Evolutionary conservation across 2,797 vertebrate genomes (phyloP).

Genomic region (Argya squamiceps): DNA sequence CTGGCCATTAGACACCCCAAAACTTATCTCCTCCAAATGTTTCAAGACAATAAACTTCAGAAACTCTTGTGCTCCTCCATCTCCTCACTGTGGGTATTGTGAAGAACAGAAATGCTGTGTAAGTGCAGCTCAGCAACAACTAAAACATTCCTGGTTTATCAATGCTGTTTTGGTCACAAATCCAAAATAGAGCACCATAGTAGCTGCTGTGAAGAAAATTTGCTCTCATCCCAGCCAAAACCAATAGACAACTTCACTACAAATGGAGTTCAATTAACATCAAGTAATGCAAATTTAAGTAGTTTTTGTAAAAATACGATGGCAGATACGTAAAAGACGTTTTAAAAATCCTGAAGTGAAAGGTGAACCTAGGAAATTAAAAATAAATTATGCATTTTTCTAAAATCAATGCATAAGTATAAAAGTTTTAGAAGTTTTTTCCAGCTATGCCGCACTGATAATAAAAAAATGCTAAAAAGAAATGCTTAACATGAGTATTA

Average conservation of each 20-base stretch:
- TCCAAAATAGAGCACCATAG: neutral
- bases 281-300: neutral
- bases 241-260: neutral
- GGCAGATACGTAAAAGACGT: neutral
- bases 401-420: neutral
- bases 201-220: neutral
- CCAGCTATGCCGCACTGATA: neutral
- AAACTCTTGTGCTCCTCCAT: rapidly evolving
- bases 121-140: rapidly evolving
- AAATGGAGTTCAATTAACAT: neutral
- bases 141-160: neutral
- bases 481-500: neutral
- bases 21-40: neutral
- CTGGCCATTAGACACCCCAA: neutral
- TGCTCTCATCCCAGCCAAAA: neutral
- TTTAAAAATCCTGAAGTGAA: neutral
- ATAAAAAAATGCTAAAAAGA: neutral
- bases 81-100: rapidly evolving
- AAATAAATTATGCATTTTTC: neutral
- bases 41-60: neutral
- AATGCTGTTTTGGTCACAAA: neutral
- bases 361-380: neutral
- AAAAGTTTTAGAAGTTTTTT: neutral
- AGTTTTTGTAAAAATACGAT: neutral
- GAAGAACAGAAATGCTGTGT: neutral